Evolutionary conservation across 2,113 vertebrate genomes (phyloP).

Genomic region (Tonatia bakeri): DNA sequence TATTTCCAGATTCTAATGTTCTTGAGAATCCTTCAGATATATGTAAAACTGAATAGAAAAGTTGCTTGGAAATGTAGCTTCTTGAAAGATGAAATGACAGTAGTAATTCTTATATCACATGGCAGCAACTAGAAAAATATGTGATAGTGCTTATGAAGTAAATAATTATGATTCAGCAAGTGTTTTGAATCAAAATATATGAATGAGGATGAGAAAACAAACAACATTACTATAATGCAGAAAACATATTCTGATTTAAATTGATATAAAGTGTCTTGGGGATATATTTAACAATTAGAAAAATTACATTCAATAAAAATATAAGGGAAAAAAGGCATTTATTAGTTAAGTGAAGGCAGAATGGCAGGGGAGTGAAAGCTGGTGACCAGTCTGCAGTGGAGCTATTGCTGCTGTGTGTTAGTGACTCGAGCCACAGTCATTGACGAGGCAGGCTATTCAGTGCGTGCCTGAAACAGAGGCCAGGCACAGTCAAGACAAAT

Average conservation of each 20-base stretch:
- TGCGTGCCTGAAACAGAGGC: not conserved
- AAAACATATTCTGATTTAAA: constrained; percentile 3
- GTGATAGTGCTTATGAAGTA: not conserved
- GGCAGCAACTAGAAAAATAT: not conserved
- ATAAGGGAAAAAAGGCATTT: not conserved
- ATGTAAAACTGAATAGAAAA: not conserved
- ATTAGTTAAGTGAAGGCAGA: not conserved
- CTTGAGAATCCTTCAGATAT: not conserved
- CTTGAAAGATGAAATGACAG: constrained; percentile 10
- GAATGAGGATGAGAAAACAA: not conserved
- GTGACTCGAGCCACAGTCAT: not conserved
- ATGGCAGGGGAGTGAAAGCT: not conserved
- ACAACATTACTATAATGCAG: not conserved
- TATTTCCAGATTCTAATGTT: not conserved
- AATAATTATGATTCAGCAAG: not conserved
- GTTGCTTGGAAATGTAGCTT: not conserved
- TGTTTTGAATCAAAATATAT: not conserved
- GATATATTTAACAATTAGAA: not conserved
- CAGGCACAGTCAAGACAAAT: not conserved
- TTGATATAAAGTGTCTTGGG: not conserved
- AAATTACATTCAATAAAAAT: not conserved
- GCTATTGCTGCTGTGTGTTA: not conserved
- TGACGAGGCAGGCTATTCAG: not conserved
- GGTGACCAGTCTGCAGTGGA: not conserved
- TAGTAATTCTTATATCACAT: not conserved